These are phyloP conservation scores for Celastrina argiolus DNA, from an alignment of 2,888 invertebrate genomes.

Conservation along the genomic window DNA sequence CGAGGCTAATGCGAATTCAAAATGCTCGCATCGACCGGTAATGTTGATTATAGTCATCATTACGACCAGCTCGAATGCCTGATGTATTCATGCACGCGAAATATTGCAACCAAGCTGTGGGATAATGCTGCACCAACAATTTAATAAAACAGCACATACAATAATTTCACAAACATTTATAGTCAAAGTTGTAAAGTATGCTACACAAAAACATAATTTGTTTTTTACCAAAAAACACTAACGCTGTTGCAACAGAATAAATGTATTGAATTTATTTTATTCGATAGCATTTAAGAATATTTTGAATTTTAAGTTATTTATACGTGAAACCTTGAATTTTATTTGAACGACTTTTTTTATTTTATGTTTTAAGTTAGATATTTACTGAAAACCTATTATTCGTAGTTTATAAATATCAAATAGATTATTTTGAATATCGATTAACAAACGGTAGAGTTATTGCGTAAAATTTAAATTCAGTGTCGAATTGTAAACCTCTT, in stretches of 20 bases:
- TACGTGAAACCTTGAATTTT: not conserved
- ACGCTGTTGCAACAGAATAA: not conserved
- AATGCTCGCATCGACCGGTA: slow-evolving; percentile 55
- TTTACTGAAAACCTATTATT: no score
- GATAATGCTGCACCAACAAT: slow-evolving; percentile 22
- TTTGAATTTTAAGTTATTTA: not conserved
- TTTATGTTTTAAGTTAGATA: no score
- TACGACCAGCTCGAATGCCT: slow-evolving; percentile 48
- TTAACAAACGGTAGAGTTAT: no score
- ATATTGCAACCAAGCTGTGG: slow-evolving; percentile 30
- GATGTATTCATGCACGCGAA: slow-evolving; percentile 53
- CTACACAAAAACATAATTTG: not conserved
- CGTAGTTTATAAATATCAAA: no score
- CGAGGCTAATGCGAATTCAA: slow-evolving; percentile 56
- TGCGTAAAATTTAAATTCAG: no score
- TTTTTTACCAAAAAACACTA: not conserved
- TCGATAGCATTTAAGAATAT: not conserved
- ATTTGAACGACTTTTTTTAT: not conserved
- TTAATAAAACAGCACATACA: not conserved
- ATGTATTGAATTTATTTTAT: not conserved
- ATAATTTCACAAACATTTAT: not conserved
- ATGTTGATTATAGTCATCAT: slow-evolving; percentile 64
- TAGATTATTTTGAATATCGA: no score
- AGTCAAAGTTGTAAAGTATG: no score
- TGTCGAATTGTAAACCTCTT: no score